Base-by-base conservation (phyloP, 2,113 vertebrate genomes). In the Halcyon malimbica region DNA sequence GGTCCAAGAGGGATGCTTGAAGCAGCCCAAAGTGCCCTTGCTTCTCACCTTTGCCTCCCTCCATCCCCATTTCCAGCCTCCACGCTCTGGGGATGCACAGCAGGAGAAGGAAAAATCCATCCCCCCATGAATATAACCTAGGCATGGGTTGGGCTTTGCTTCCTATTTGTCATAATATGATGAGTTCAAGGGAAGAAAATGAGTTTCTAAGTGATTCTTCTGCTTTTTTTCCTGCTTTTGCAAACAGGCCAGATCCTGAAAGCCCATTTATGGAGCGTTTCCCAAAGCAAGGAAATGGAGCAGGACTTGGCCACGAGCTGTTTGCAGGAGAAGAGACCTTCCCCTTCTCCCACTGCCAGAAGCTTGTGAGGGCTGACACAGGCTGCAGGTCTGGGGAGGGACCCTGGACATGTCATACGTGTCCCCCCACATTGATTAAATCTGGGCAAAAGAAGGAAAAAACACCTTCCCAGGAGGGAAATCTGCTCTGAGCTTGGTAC, bases 51-150 rank as follows among this genome's bases (percentile, higher is more conserved):
- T 50, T 16, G 35, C 39, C 16, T 20, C 35, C 54, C 48, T 39
- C 67, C 37, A 14, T 29, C 9, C 29, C 21, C 10, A 9, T 54
- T 73, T 23, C 53, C 86, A 90, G 46, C 46, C 78, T 54, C 48
- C 2, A 1, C 0, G 0, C 14, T 3, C 46, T 1, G 1, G 60
- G 81, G 44, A 59, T 42, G 48, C n/a, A 23, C 1, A 1, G 24
- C 9, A 4, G 57, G 60, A 79, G 67, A 46, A 46, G 41, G 68
- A 59, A n/a, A 76, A 71, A 31, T 14, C n/a, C 35, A 62, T 16
- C n/a, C 35, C 25, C 21, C 31, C 3, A 5, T 17, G 69, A 50
- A 5, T 0, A 17, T 54, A 71, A 4, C 59, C 59, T 54, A 75
- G 1, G 0, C 54, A 5, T 11, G 15, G 67, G n/a, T 4, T 46